Base-by-base conservation (phyloP, 1,140 invertebrate species). In the Prorops nasuta region DNA sequence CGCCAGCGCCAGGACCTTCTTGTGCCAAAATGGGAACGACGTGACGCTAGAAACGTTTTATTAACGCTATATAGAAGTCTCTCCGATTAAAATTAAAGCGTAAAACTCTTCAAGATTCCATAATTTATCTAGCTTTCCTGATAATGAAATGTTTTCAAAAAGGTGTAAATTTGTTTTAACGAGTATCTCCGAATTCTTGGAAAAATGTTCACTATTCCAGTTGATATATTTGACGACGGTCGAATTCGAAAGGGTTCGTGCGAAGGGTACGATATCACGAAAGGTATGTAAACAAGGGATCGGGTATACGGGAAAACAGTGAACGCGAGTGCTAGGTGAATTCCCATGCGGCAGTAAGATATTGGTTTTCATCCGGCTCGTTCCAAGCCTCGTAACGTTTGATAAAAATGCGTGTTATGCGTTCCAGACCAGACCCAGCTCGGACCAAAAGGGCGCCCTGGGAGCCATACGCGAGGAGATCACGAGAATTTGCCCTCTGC, bases 401-500 rank as follows among this genome's bases (percentile, higher is more conserved):
- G 72, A 76, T 76, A 76, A 76, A 76, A 76, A 75, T 74, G 74
- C 71, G 71, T 74, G 72, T 75, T 75, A 75, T 69, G 72, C 74
- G 71, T 67, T 71, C 66, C 67, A 58, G 58, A 31, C 51, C 49
- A 64, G 64, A 72, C 61, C 69, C 64, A 64, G 48, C 67, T 64
- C 60, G 59, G 63, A 61, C 61, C 54, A 58, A 76, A 76, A 74
- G 66, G 68, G 59, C 68, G 65, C 56, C 74, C 53, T 58, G 74
- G 74, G 74, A 76, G 60, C 68, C 71, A 60, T 76, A 69, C 57
- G 54, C 59, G 67, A 68, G 56, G 54, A 75, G 72, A 76, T 75
- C 71, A 74, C 70, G 70, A 76, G 69, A 74, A 74, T 76, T 74
- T 74, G 65, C 66, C 63, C 64, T 69, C 61, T 47, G 48, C 44